Conservation (phyloP, 2,888 invertebrate species). For the Noctua pronuba region DNA sequence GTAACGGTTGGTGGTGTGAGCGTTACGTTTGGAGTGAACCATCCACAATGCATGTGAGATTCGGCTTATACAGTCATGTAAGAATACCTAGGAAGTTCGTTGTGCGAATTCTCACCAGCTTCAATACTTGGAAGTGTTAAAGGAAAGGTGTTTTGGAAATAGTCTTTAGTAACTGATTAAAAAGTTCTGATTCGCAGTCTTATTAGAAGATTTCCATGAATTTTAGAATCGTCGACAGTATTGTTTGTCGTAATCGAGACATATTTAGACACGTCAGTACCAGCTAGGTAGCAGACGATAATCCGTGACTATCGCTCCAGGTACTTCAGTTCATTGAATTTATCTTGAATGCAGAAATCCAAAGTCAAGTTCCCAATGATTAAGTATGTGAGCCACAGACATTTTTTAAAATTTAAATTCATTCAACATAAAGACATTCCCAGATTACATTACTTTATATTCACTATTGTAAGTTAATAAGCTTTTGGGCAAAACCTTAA, state of each 20-base stretch:
- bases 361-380: slow-evolving; percentile 6
- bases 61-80: not conserved
- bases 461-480: slow-evolving; percentile 50
- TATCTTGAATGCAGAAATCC: not conserved
- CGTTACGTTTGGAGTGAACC: not conserved
- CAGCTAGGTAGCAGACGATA: not conserved
- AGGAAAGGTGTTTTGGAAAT: not conserved
- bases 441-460: slow-evolving; percentile 37
- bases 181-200: not conserved
- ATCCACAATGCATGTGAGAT: not conserved
- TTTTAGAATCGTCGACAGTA: not conserved
- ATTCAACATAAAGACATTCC: slow-evolving; percentile 15
- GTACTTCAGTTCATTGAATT: slow-evolving; percentile 17
- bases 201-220: not conserved
- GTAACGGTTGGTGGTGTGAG: no score
- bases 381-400: not conserved
- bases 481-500: slow-evolving; percentile 26
- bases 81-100: not conserved
- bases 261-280: slow-evolving; percentile 3
- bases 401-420: slow-evolving; percentile 27
- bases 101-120: not conserved
- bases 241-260: not conserved
- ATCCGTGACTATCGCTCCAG: slow-evolving; percentile 33
- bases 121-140: not conserved
- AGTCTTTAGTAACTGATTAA: not conserved